Conservation (phyloP, 2,888 invertebrate species). For the Meliscaeva auricollis region DNA sequence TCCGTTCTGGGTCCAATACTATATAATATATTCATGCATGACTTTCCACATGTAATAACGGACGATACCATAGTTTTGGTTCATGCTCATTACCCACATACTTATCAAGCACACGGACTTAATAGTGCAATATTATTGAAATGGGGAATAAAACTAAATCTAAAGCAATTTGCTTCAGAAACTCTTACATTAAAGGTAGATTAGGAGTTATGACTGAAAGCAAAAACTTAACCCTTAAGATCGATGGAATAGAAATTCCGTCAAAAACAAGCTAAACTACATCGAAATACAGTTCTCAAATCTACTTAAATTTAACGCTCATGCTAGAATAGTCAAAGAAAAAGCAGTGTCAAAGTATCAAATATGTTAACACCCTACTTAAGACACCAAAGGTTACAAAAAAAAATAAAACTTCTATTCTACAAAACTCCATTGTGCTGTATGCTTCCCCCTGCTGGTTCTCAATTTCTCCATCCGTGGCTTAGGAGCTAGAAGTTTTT, state of each 20-base stretch:
- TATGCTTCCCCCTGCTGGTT: neutral
- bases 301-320: neutral
- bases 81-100: neutral
- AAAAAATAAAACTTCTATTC: neutral
- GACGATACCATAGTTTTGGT: neutral
- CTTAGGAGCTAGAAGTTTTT: neutral
- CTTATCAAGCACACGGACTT: too few species aligned
- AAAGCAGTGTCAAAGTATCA: neutral
- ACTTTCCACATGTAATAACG: neutral
- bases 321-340: neutral
- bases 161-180: conserved; percentile 3
- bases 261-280: neutral
- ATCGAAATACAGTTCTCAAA: neutral
- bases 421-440: neutral
- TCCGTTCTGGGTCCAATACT: neutral
- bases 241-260: neutral
- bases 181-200: neutral
- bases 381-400: neutral
- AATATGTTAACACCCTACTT: neutral
- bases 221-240: neutral
- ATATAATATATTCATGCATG: neutral
- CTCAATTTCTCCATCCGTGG: neutral
- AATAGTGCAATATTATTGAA: too few species aligned
- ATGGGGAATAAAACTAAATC: conserved; percentile 13
- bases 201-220: neutral